These are phyloP conservation scores for Alosa alosa DNA, from an alignment of 2,113 vertebrate genomes.

Conservation along the genomic window DNA sequence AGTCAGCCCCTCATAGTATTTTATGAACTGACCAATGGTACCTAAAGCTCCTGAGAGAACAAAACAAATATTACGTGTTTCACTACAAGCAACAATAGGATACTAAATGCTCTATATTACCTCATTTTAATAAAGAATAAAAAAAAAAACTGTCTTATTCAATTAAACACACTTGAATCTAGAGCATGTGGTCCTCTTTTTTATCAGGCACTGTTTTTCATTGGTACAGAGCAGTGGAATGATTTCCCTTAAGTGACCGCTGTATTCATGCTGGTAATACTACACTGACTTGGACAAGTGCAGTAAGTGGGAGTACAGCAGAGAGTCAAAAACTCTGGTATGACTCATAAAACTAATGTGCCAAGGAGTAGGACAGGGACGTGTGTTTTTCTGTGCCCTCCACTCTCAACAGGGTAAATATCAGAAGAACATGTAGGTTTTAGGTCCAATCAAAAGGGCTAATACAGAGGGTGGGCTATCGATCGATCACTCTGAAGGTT, in stretches of 20 bases:
- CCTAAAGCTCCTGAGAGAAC: slow-evolving; percentile 49
- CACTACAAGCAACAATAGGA: not conserved
- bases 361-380: not conserved
- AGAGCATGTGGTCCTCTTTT: not conserved
- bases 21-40: slow-evolving; percentile 61
- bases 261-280: not conserved
- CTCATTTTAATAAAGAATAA: no score
- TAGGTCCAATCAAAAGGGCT: not conserved
- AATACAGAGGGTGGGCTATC: not conserved
- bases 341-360: not conserved
- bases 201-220: not conserved
- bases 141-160: not conserved
- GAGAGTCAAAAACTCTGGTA: not conserved
- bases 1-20: slow-evolving; percentile 61
- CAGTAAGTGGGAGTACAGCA: not conserved
- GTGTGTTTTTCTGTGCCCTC: not conserved
- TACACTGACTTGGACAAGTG: not conserved
- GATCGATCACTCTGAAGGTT: not conserved
- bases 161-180: not conserved
- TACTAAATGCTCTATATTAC: not conserved
- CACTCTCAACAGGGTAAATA: not conserved
- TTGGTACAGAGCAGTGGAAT: not conserved
- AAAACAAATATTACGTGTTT: not conserved
- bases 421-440: not conserved
- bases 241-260: not conserved